phyloP scores from a whole-genome alignment of 2,113 vertebrate genomes.

The Entosphenus tridentatus region DNA sequence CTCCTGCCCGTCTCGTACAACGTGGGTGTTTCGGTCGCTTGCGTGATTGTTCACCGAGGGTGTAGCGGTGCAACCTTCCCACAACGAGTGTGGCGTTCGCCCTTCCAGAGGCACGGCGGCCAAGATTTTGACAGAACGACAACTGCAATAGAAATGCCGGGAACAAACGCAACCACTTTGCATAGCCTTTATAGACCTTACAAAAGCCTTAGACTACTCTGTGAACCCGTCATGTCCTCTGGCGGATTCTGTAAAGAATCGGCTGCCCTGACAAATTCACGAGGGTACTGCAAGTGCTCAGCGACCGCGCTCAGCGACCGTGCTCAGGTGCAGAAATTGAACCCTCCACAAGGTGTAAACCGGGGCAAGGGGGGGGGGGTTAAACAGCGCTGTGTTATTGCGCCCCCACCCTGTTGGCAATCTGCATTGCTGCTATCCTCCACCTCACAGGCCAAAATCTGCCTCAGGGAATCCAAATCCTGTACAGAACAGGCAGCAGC shows the following conservation, averaged over 20 bases:
- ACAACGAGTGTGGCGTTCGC: neutral
- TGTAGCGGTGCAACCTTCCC: too few species aligned
- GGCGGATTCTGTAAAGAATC: neutral
- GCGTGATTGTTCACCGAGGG: too few species aligned
- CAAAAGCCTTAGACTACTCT: neutral
- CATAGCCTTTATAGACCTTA: neutral
- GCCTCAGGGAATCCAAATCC: conserved; percentile 3
- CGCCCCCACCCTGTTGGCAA: neutral
- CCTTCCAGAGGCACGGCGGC: too few species aligned
- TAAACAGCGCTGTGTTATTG: neutral
- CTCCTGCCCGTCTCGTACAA: too few species aligned
- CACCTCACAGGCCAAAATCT: conserved; percentile 7
- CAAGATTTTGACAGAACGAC: neutral
- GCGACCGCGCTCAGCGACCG: too few species aligned
- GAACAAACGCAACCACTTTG: neutral
- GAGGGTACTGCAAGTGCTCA: neutral
- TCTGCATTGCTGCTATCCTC: conserved; percentile 7
- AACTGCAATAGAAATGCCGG: neutral
- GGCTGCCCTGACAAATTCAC: neutral
- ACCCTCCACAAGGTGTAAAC: too few species aligned
- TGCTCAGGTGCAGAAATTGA: too few species aligned
- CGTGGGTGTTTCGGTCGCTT: too few species aligned
- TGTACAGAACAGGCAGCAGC: conserved; percentile 1
- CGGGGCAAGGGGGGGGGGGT: neutral
- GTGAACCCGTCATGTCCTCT: neutral